Evolutionary conservation across 2,113 vertebrate species (phyloP).

Genomic region (Peromyscus polionotus): DNA sequence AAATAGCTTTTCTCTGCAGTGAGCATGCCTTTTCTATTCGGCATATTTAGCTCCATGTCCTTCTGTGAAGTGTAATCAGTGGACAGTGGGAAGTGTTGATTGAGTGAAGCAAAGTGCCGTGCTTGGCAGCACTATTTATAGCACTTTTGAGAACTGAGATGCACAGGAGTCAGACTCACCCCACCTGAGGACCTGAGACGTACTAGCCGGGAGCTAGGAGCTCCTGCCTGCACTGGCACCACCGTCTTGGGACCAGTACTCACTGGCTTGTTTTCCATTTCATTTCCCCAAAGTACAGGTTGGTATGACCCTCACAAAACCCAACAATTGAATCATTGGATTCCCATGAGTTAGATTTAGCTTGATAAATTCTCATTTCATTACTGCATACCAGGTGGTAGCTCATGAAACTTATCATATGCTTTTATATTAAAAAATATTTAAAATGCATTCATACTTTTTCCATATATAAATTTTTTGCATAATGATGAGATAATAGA

Average conservation of each 20-base stretch:
- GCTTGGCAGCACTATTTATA: slow-evolving; percentile 69
- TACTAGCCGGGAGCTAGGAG: background rate
- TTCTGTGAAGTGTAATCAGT: background rate
- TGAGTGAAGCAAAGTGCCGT: background rate
- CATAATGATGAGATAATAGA: background rate
- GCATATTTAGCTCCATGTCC: background rate
- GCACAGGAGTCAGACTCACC: background rate
- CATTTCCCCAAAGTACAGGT: background rate
- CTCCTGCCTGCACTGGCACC: too few relatives aligned
- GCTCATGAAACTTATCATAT: slow-evolving; percentile 21
- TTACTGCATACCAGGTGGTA: background rate
- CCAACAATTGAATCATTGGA: background rate
- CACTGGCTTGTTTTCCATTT: background rate
- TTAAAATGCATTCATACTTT: slow-evolving; percentile 18
- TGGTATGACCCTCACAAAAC: background rate
- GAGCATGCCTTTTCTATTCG: background rate
- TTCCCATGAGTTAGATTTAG: background rate
- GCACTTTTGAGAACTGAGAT: slow-evolving; percentile 32
- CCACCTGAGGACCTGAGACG: background rate
- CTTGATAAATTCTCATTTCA: background rate
- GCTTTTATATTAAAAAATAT: slow-evolving; percentile 30
- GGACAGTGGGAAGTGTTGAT: slow-evolving; percentile 33
- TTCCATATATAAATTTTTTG: background rate
- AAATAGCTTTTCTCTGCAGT: background rate
- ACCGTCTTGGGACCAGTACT: background rate